These are phyloP conservation scores for Mustela nigripes DNA, from an alignment of 2,113 vertebrate species.

Conservation along the genomic window DNA sequence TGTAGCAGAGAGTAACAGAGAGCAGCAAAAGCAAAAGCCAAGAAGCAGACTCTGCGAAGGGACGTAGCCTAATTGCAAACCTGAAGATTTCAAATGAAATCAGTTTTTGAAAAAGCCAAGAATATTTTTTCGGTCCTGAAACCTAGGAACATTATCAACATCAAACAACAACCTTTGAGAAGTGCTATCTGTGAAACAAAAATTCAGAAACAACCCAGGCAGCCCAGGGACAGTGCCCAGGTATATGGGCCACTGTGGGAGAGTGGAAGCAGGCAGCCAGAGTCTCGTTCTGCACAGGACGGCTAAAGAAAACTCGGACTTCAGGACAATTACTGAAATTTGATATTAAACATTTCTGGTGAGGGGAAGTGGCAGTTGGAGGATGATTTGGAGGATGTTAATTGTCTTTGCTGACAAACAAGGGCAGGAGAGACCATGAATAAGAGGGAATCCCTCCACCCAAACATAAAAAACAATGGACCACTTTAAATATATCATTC, in stretches of 20 bases:
- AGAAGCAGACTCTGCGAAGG: background rate
- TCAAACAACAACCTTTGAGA: background rate
- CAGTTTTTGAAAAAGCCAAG: background rate
- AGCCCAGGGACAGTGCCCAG: background rate
- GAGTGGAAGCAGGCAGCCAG: background rate
- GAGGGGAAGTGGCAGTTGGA: background rate
- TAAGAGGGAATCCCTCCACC: background rate
- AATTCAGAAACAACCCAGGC: background rate
- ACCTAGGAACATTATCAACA: background rate
- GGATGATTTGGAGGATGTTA: background rate
- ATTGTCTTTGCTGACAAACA: background rate
- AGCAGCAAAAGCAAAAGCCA: background rate
- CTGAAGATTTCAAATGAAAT: background rate
- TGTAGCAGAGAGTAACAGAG: background rate
- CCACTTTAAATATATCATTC: background rate
- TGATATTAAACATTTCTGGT: background rate
- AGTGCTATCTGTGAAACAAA: background rate
- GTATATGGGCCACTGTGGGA: background rate
- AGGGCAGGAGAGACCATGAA: background rate
- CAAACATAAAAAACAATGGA: background rate
- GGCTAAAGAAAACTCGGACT: background rate
- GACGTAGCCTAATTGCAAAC: background rate
- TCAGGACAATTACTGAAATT: background rate
- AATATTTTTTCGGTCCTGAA: constrained; percentile 23
- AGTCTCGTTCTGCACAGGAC: background rate